These are phyloP conservation scores for Pseudomyrmex cubaensis DNA, from an alignment of 1,140 invertebrate genomes.

Conservation along the genomic window DNA sequence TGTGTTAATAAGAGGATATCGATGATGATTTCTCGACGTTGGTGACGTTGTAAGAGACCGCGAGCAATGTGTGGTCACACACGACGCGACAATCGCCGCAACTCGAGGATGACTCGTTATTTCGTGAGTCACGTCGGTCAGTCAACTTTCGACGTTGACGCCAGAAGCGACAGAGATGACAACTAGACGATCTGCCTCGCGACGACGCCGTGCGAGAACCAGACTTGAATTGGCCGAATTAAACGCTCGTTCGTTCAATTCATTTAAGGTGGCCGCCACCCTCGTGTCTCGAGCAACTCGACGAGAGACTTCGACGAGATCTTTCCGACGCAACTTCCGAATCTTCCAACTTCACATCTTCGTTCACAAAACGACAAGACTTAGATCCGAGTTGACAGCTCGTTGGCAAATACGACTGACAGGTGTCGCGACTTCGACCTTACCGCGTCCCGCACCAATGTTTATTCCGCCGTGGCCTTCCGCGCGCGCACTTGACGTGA, in stretches of 20 bases:
- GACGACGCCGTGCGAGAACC: conserved; percentile 42
- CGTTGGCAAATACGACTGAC: background rate
- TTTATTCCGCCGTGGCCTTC: background rate
- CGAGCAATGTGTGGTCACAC: conserved; percentile 6
- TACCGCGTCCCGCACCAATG: background rate
- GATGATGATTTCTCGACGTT: background rate
- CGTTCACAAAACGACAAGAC: background rate
- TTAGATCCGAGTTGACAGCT: conserved; percentile 7
- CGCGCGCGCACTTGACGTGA: conserved; percentile 13
- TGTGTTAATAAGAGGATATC: conserved; percentile 18
- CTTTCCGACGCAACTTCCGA: background rate
- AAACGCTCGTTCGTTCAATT: conserved; percentile 60
- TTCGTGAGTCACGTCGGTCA: conserved; percentile 69
- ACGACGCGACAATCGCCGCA: conserved; percentile 31
- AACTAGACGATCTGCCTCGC: background rate
- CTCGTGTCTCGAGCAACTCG: background rate
- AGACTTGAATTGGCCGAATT: conserved; percentile 57
- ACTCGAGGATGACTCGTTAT: conserved; percentile 39
- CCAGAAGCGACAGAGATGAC: conserved; percentile 17
- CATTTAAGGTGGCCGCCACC: conserved; percentile 39
- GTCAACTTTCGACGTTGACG: conserved; percentile 58
- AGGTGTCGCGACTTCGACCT: conserved; percentile 2
- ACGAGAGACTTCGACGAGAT: background rate
- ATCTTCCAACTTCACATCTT: background rate
- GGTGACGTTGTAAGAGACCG: conserved; percentile 6